Evolutionary conservation across 1,140 invertebrate genomes (phyloP).

Genomic region (Drosophila funebris): DNA sequence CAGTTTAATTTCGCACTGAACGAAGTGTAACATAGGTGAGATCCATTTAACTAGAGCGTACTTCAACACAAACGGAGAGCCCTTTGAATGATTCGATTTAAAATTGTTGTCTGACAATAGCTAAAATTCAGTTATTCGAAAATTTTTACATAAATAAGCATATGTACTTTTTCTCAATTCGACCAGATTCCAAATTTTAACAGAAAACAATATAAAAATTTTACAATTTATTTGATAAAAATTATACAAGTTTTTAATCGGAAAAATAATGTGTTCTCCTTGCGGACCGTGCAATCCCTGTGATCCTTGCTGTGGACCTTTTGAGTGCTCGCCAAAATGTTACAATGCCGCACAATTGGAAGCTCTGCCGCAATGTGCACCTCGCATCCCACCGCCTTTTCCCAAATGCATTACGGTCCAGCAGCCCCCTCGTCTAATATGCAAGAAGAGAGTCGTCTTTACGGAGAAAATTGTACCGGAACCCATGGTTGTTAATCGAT

Average conservation of each 20-base stretch:
- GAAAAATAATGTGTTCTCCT: neutral
- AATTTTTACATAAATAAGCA: neutral
- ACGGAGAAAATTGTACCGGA: neutral
- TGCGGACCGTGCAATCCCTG: neutral
- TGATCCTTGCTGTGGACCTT: neutral
- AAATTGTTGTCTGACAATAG: too few species aligned
- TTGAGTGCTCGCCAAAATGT: neutral
- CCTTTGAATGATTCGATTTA: too few species aligned
- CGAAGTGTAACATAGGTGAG: too few species aligned
- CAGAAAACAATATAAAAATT: neutral
- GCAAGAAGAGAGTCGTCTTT: neutral
- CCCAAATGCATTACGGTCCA: neutral
- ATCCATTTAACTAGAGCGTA: too few species aligned
- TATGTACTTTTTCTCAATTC: neutral
- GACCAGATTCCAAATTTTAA: neutral
- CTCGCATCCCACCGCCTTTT: neutral
- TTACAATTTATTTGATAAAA: neutral
- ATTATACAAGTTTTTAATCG: constrained; percentile 21
- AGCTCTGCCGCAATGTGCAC: neutral
- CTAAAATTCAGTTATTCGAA: neutral
- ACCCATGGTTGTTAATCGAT: neutral
- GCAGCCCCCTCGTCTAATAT: neutral
- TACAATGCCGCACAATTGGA: neutral
- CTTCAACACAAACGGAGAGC: too few species aligned
- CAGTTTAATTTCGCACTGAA: too few species aligned